phyloP scores from a whole-genome alignment of 2,113 vertebrate genomes.

The Passer montanus region DNA sequence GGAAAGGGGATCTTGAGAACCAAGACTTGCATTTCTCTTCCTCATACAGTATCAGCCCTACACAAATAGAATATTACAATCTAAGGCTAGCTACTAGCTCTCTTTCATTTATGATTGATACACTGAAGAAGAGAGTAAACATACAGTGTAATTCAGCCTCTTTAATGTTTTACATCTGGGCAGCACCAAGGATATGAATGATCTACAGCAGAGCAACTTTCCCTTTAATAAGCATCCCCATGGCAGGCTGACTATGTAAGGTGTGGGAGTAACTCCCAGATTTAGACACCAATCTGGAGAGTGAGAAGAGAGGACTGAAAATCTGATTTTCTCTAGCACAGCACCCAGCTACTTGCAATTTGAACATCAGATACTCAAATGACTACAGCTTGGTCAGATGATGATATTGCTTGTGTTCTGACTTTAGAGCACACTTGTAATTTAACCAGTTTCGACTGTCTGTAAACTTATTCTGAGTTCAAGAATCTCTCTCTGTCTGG shows the following conservation, averaged over 20 bases:
- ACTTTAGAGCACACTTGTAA: neutral
- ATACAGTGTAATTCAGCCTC: neutral
- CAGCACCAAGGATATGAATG: neutral
- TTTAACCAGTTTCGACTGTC: neutral
- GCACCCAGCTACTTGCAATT: neutral
- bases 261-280: slow-evolving; percentile 67
- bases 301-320: slow-evolving; percentile 54
- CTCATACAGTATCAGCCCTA: neutral
- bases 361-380: neutral
- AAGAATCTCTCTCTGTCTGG: neutral
- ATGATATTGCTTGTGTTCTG: neutral
- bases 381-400: slow-evolving; percentile 27
- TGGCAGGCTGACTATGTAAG: slow-evolving; percentile 31
- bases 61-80: neutral
- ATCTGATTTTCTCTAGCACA: slow-evolving; percentile 42
- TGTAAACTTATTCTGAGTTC: neutral
- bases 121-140: neutral
- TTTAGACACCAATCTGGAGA: slow-evolving; percentile 59
- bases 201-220: slow-evolving; percentile 14
- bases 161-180: neutral
- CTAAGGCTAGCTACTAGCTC: neutral
- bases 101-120: neutral
- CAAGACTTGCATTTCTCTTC: neutral
- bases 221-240: slow-evolving; percentile 52
- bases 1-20: neutral